phyloP scores from a whole-genome alignment of 2,888 invertebrate genomes.

The Polydrusus pterygomalis region DNA sequence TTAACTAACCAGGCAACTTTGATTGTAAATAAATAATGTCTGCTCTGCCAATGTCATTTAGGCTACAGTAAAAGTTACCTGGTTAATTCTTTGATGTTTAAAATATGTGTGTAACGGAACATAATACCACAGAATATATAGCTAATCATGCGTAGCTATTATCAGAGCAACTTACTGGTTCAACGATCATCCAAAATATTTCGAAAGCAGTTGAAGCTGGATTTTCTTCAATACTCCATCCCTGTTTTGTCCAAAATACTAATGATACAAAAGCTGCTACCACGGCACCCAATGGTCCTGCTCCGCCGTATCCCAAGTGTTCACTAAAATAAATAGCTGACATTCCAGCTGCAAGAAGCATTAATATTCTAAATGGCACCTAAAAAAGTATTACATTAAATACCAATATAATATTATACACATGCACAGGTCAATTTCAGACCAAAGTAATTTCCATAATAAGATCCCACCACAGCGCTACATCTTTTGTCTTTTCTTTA shows the following conservation, averaged over 20 bases:
- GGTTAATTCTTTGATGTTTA: too few species aligned
- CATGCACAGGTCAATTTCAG: too few species aligned
- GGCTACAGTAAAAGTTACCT: too few species aligned
- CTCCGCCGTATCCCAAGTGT: conserved; percentile 80
- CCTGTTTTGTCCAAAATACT: conserved; percentile 87
- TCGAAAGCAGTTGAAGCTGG: conserved; percentile 92
- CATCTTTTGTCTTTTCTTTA: too few species aligned
- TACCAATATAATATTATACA: background rate
- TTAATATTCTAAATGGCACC: conserved; percentile 83
- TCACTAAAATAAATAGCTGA: conserved; percentile 92
- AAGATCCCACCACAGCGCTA: too few species aligned
- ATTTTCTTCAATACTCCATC: conserved; percentile 91
- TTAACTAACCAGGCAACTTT: too few species aligned
- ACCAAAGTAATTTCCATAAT: too few species aligned
- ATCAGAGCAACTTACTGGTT: conserved; percentile 78
- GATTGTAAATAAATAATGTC: too few species aligned
- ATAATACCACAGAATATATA: too few species aligned
- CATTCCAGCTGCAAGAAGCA: conserved; percentile 87
- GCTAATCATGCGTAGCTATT: too few species aligned
- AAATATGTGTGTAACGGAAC: too few species aligned
- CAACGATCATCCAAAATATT: conserved; percentile 96
- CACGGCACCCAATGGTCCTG: conserved; percentile 89
- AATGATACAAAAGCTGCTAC: conserved; percentile 88
- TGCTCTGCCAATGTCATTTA: too few species aligned
- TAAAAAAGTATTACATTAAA: conserved; percentile 30